phyloP scores from a whole-genome alignment of 2,797 vertebrate species.

The Echeneis naucrates region DNA sequence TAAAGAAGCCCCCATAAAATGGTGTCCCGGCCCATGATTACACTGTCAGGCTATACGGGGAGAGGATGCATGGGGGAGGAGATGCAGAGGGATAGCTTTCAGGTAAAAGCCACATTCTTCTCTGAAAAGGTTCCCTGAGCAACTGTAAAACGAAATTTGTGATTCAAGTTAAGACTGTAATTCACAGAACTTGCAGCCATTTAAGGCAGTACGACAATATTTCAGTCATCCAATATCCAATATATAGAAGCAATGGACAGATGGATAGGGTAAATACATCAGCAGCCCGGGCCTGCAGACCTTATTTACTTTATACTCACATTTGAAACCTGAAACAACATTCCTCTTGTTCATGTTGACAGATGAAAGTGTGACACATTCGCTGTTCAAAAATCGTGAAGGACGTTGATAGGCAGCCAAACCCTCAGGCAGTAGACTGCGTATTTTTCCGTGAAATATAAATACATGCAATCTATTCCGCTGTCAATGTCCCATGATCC shows the following conservation, averaged over 20 bases:
- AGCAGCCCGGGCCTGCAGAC: conserved; percentile 51
- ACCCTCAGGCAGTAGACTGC: conserved; percentile 65
- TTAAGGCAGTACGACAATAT: conserved; percentile 25
- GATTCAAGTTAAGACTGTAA: conserved; percentile 42
- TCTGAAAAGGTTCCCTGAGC: conserved; percentile 19
- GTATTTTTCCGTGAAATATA: conserved; percentile 72
- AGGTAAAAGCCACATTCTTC: conserved; percentile 55
- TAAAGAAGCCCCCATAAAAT: conserved; percentile 82
- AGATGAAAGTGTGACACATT: conserved; percentile 70
- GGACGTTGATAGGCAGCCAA: conserved; percentile 66
- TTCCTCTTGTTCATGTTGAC: conserved; percentile 68
- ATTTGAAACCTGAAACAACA: conserved; percentile 71
- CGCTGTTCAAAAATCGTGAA: conserved; percentile 62
- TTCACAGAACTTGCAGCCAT: conserved; percentile 35
- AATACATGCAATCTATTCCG: conserved; percentile 81
- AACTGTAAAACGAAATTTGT: conserved; percentile 26
- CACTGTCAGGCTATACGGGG: conserved; percentile 72
- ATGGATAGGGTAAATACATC: conserved; percentile 36
- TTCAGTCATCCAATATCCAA: conserved; percentile 29
- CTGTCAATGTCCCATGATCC: conserved; percentile 77
- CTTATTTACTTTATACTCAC: conserved; percentile 60
- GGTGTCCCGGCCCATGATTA: conserved; percentile 81
- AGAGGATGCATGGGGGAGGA: conserved; percentile 67
- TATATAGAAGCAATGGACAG: conserved; percentile 21
- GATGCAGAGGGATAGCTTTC: conserved; percentile 54